Base-by-base conservation (phyloP, 2,113 vertebrate genomes). In the Rissa tridactyla region DNA sequence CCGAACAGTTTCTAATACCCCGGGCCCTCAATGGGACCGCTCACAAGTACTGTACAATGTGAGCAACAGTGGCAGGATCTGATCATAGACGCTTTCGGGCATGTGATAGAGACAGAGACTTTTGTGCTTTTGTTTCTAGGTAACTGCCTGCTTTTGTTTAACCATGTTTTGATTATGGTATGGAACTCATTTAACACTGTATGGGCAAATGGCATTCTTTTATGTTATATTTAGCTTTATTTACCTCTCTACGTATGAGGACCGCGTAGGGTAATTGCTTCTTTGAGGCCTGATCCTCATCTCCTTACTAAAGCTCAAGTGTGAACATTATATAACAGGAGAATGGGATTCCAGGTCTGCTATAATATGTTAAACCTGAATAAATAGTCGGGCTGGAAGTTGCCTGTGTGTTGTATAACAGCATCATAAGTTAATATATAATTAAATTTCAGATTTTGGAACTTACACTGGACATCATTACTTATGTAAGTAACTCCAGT, bases 81-180 rank as follows among this genome's bases (percentile, higher is more conserved):
- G 91, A 79, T 70, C 84, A 70, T 66, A 89, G 95, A 94, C 1
- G 20, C 38, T 90, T 95, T 93, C 71, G 69, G 86, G 88, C 94
- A 95, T 83, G 84, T 93, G 95, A 97, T 8, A 91, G 77, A 93
- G 69, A 84, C 62, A 96, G 77, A 88, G 64, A 94, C 90, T 88
- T 76, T 73, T 87, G 55, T 77, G 89, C 96, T 95, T 86, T 96
- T 88, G 97, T 98, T 97, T 97, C 98, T 97, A 98, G 96, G 98
- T 97, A 94, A 98, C 97, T 85, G 75, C 27, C 62, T 88, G 58
- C n/a, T 54, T 94, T 94, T 98, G 83, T 98, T 98, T 97, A 97
- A 90, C 94, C 69, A 54, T 97, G 94, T 97, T 98, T 97, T 97
- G 86, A 89, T 94, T 96, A 89, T 79, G 91, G 96, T 97, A 95